Base-by-base conservation (phyloP, 2,113 vertebrate genomes). In the Spheniscus mendiculus region DNA sequence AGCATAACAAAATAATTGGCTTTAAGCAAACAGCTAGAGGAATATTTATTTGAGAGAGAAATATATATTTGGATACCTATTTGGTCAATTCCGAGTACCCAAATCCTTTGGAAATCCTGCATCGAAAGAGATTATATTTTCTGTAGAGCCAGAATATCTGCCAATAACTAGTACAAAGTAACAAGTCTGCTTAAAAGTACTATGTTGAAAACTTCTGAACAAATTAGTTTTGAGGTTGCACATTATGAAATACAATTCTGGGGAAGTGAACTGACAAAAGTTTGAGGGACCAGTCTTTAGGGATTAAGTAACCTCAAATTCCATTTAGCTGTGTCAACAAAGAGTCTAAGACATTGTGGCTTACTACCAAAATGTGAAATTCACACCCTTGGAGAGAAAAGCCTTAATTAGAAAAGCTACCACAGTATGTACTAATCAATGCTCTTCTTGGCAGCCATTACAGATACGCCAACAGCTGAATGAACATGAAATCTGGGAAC, bases 401-500 rank as follows among this genome's bases (percentile, higher is more conserved):
- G 15, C n/a, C 30, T 83, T 94, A 73, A 95, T 90, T 83, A 94
- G 67, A 70, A 90, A 91, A 92, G 76, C 40, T 83, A 47, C n/a
- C 47, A 47, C 16, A 30, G 25, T 65, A 66, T 26, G 7, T 55
- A 59, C 59, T 83, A 87, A 90, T 94, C 71, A 95, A 22, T 20
- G 7, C 13, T 90, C 11, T 85, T 85, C 70, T 82, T 80, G 83
- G 65, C 59, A 91, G n/a, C 81, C 69, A 53, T 56, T 89, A 59
- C 23, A 47, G 16, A 47, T 40, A 81, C 0, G 12, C 55, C 3
- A 2, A 52, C 19, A 89, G 42, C 63, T 89, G 47, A 79, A 58
- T 36, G 80, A 81, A 50, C 53, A 29, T 40, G 23, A 81, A 81
- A 27, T 67, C 59, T 74, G 47, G 14, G 38, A 93, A 59, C 10